Conservation (phyloP, 1,140 invertebrate genomes). For the Plectrocnemia conspersa region DNA sequence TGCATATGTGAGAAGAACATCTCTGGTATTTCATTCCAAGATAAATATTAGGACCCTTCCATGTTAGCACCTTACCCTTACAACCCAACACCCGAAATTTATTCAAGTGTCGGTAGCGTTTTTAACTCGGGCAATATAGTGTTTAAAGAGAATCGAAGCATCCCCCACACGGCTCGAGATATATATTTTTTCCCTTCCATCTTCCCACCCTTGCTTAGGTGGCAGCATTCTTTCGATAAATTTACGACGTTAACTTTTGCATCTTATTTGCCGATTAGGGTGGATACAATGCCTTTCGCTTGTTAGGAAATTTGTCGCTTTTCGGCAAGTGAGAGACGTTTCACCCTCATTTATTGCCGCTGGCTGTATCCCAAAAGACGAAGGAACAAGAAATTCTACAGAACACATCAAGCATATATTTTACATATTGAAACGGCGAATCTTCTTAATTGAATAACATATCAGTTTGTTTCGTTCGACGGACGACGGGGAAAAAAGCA, state of each 20-base stretch:
- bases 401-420: slow-evolving; percentile 28
- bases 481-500: too few relatives aligned
- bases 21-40: too few relatives aligned
- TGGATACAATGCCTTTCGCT: slow-evolving; percentile 11
- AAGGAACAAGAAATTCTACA: slow-evolving; percentile 31
- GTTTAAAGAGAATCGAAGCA: slow-evolving; percentile 23
- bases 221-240: slow-evolving; percentile 33
- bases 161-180: slow-evolving; percentile 10
- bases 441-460: slow-evolving; percentile 19
- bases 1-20: too few relatives aligned
- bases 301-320: slow-evolving; percentile 32
- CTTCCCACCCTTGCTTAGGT: neutral
- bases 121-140: slow-evolving; percentile 30
- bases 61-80: too few relatives aligned
- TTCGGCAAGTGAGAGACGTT: slow-evolving; percentile 2
- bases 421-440: slow-evolving; percentile 19
- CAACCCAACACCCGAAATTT: too few relatives aligned
- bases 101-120: slow-evolving; percentile 29
- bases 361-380: slow-evolving; percentile 16
- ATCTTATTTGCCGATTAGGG: slow-evolving; percentile 36
- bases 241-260: slow-evolving; percentile 36
- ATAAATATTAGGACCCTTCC: too few relatives aligned
- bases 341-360: slow-evolving; percentile 27
- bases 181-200: slow-evolving; percentile 15
- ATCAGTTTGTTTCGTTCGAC: slow-evolving; percentile 1